Evolutionary conservation across 1,140 invertebrate genomes (phyloP).

Genomic region (Sinella curviseta): DNA sequence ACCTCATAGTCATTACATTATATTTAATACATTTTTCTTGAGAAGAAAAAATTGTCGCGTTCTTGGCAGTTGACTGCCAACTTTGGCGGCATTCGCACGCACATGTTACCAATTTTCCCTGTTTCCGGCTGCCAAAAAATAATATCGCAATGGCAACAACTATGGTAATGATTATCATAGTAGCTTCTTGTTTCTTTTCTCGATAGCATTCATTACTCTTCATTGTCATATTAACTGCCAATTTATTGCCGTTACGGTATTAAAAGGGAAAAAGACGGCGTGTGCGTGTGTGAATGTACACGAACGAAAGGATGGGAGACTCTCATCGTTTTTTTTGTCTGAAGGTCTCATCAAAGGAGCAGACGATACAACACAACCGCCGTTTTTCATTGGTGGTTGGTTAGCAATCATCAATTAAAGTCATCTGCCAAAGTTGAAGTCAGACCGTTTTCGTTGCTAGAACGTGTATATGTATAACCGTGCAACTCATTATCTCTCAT

Average conservation of each 20-base stretch:
- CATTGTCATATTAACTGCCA: constrained; percentile 1
- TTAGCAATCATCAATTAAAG: background rate
- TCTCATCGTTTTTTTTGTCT: background rate
- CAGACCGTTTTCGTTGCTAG: too few relatives aligned
- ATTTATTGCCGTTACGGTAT: too few relatives aligned
- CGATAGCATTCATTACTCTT: background rate
- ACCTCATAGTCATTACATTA: constrained; percentile 12
- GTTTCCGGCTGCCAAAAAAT: background rate
- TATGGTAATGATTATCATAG: too few relatives aligned
- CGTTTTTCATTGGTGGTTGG: background rate
- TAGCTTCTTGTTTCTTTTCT: too few relatives aligned
- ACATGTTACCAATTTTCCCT: background rate
- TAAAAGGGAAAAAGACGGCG: too few relatives aligned
- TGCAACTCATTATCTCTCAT: too few relatives aligned
- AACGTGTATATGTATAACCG: too few relatives aligned
- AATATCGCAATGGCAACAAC: too few relatives aligned
- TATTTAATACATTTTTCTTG: background rate
- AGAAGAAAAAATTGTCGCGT: background rate
- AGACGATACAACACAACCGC: background rate
- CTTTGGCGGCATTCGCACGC: background rate
- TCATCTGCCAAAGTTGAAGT: background rate
- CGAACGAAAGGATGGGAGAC: too few relatives aligned
- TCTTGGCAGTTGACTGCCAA: background rate
- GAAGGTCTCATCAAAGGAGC: background rate
- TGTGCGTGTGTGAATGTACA: background rate